A percentile compares a stretch with the other conserved stretches of the same genome.
Conservation (phyloP, 2,888 invertebrate genomes). For the Hofmannophila pseudospretella region DNA sequence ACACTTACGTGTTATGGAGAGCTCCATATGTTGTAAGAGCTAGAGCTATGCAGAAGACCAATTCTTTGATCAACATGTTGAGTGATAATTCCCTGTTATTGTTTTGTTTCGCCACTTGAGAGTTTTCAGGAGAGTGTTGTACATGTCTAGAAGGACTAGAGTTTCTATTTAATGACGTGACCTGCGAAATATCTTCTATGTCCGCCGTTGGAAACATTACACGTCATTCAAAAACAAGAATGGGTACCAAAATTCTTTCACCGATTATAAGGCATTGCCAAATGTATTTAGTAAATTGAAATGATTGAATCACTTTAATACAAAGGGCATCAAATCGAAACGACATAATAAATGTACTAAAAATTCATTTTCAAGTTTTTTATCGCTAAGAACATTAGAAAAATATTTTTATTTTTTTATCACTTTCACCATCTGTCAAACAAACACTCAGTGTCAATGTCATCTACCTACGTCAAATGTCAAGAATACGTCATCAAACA, state of each 20-base stretch:
- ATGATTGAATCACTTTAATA: constrained; percentile 18
- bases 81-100: constrained; percentile 59
- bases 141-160: constrained; percentile 59
- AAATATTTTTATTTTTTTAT: neutral
- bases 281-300: constrained; percentile 18
- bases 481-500: neutral
- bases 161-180: constrained; percentile 60
- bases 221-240: constrained; percentile 70
- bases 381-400: neutral
- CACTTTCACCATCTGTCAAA: neutral
- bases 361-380: constrained; percentile 2
- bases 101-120: constrained; percentile 48
- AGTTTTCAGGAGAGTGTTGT: constrained; percentile 47
- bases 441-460: constrained; percentile 1
- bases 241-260: constrained; percentile 34
- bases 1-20: constrained; percentile 84
- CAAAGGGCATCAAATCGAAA: constrained; percentile 20
- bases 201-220: constrained; percentile 76
- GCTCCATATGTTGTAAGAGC: constrained; percentile 83
- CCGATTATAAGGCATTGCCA: constrained; percentile 43
- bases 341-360: constrained; percentile 35
- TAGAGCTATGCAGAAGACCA: constrained; percentile 80
- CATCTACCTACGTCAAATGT: constrained; percentile 1
- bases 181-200: constrained; percentile 64
- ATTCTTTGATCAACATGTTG: constrained; percentile 81